Conservation (phyloP, 2,888 invertebrate species). For the Cacoxenus indagator region DNA sequence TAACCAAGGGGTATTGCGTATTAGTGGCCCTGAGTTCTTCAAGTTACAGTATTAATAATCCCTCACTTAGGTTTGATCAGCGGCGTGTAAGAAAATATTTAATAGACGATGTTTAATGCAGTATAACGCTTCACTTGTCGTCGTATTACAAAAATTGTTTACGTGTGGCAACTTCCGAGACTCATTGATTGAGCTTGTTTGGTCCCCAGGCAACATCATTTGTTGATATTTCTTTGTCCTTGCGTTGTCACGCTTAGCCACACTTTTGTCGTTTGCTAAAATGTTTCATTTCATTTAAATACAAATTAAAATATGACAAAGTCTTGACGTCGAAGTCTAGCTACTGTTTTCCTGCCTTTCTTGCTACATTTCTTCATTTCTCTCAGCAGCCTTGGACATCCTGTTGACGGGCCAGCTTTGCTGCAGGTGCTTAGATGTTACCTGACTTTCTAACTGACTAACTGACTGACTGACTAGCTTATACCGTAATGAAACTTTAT, state of each 20-base stretch:
- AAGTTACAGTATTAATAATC: too few relatives aligned
- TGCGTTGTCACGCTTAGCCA: neutral
- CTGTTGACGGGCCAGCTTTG: neutral
- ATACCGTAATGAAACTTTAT: constrained; percentile 17
- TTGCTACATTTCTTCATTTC: neutral
- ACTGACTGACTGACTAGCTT: neutral
- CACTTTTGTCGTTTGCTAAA: constrained; percentile 24
- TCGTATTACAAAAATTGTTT: too few relatives aligned
- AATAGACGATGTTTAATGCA: too few relatives aligned
- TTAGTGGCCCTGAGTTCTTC: too few relatives aligned
- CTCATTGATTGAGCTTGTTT: constrained; percentile 18
- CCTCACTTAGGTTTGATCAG: too few relatives aligned
- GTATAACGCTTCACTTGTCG: too few relatives aligned
- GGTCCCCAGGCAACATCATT: neutral
- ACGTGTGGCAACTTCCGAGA: constrained; percentile 15
- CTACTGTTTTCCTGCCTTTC: neutral
- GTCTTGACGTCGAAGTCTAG: constrained; percentile 20
- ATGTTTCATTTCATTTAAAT: constrained; percentile 58
- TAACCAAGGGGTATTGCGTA: too few relatives aligned
- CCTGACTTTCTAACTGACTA: neutral
- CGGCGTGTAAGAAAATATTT: too few relatives aligned
- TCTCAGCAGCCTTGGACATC: neutral
- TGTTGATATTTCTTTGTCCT: neutral
- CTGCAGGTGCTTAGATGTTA: constrained; percentile 4
- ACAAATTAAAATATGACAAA: constrained; percentile 61